A percentile compares a stretch with the other conserved stretches of the same genome.
These are phyloP conservation scores for Mnemiopsis leidyi DNA, from an alignment of 37 sponge, comb jelly and placozoan genomes.

Conservation along the genomic window DNA sequence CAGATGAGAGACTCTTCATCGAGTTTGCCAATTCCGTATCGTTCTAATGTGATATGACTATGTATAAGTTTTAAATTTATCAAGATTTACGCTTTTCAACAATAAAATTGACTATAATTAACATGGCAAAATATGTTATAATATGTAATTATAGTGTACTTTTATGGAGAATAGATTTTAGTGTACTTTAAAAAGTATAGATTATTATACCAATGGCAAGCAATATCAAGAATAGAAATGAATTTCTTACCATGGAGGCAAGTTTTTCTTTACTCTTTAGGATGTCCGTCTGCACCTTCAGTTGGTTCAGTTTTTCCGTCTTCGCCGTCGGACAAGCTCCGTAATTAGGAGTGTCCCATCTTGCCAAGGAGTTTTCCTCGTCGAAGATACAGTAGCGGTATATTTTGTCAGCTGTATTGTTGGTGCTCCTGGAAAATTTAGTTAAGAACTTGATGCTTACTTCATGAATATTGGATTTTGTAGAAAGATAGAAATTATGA, in stretches of 20 bases:
- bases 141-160: too few relatives aligned
- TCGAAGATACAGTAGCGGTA: not conserved
- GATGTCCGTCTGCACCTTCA: not conserved
- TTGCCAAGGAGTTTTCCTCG: not conserved
- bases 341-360: not conserved
- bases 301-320: not conserved
- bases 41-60: not conserved
- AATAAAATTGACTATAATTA: too few relatives aligned
- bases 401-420: not conserved
- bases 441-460: too few relatives aligned
- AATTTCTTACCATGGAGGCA: not conserved
- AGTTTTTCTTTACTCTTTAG: not conserved
- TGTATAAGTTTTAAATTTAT: too few relatives aligned
- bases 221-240: too few relatives aligned
- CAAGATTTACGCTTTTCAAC: too few relatives aligned
- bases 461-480: too few relatives aligned
- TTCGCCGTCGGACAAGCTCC: slow-evolving; percentile 1
- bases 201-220: too few relatives aligned
- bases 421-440: not conserved
- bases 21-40: not conserved
- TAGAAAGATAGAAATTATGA: too few relatives aligned
- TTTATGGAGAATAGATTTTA: too few relatives aligned
- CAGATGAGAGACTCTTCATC: not conserved
- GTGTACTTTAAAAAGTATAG: too few relatives aligned
- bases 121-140: too few relatives aligned